Conservation (phyloP, 1,140 invertebrate species). For the Aplysia californica region DNA sequence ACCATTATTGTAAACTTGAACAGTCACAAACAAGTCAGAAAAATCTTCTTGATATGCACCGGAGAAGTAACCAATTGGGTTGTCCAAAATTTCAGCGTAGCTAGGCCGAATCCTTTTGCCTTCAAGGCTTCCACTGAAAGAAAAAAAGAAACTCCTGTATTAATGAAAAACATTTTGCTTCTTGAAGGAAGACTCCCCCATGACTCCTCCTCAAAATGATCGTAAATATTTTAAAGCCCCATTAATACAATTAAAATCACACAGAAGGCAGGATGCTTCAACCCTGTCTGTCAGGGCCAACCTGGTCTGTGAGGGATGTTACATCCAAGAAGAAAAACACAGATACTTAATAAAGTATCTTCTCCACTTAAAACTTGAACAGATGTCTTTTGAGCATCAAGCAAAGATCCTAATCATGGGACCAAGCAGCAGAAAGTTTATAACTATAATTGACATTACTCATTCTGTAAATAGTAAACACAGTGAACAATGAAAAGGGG, state of each 20-base stretch:
- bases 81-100: constrained; percentile 86
- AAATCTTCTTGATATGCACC: constrained; percentile 83
- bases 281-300: background rate
- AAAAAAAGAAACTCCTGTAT: background rate
- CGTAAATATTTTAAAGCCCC: background rate
- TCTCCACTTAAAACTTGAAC: no score
- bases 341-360: no score
- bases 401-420: no score
- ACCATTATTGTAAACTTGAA: constrained; percentile 88
- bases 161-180: background rate
- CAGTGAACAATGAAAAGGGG: no score
- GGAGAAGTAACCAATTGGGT: constrained; percentile 92
- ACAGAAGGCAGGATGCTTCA: background rate
- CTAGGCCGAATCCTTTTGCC: constrained; percentile 86
- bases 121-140: constrained; percentile 88
- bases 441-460: no score
- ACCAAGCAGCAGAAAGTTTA: no score
- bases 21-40: constrained; percentile 88
- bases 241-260: background rate
- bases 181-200: background rate
- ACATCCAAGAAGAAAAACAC: no score
- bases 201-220: background rate
- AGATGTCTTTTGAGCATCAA: no score
- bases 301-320: background rate
- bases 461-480: no score